Evolutionary conservation across 2,797 vertebrate species (phyloP).

Genomic region (Thunnus albacares): DNA sequence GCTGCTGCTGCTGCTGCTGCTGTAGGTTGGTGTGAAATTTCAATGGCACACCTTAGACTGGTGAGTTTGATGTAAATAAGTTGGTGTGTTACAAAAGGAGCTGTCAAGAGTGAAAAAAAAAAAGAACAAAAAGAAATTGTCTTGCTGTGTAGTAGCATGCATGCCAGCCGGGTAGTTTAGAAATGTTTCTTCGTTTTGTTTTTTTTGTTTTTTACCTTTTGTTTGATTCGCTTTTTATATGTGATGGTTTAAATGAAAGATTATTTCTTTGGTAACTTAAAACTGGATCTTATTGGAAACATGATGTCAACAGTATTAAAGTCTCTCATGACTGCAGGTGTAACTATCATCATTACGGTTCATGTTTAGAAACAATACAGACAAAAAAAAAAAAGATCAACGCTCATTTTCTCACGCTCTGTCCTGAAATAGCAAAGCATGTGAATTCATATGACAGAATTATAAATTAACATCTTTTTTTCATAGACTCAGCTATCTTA

Average conservation of each 20-base stretch:
- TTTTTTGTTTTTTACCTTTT: slow-evolving; percentile 51
- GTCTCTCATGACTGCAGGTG: slow-evolving; percentile 45
- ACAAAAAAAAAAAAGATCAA: neutral
- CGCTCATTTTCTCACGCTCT: slow-evolving; percentile 23
- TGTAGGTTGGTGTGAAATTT: slow-evolving; percentile 58
- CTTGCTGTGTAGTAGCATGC: slow-evolving; percentile 75
- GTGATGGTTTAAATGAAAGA: slow-evolving; percentile 57
- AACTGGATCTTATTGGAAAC: slow-evolving; percentile 59
- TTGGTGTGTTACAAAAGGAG: slow-evolving; percentile 57
- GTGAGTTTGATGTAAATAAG: slow-evolving; percentile 70
- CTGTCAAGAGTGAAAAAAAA: slow-evolving; percentile 41
- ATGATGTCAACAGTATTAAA: slow-evolving; percentile 65
- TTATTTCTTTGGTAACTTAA: slow-evolving; percentile 61
- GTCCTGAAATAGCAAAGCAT: slow-evolving; percentile 57
- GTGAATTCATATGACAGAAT: slow-evolving; percentile 53
- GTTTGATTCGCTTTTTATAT: slow-evolving; percentile 58
- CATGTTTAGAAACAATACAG: slow-evolving; percentile 53
- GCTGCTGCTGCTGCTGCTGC: slow-evolving; percentile 68
- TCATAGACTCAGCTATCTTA: slow-evolving; percentile 7
- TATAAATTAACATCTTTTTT: slow-evolving; percentile 12
- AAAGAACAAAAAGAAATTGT: slow-evolving; percentile 59
- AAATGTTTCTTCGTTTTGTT: slow-evolving; percentile 29
- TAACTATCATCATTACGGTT: slow-evolving; percentile 42
- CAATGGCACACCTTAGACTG: slow-evolving; percentile 36
- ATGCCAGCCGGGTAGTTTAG: slow-evolving; percentile 71